Conservation (phyloP, 2,888 invertebrate species). For the Neoscelio sp. region DNA sequence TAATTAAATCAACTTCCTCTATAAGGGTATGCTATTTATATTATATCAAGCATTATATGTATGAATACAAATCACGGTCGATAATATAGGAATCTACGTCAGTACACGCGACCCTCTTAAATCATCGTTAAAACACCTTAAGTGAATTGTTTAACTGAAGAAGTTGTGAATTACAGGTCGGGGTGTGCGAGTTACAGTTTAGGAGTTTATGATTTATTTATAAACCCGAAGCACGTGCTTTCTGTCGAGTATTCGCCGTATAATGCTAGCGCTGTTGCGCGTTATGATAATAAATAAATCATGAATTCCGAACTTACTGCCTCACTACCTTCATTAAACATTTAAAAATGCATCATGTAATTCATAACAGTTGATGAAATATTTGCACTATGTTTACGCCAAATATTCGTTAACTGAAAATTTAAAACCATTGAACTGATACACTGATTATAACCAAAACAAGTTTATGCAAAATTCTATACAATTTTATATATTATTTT, state of each 20-base stretch:
- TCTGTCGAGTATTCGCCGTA: constrained; percentile 37
- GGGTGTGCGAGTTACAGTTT: constrained; percentile 50
- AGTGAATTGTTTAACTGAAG: constrained; percentile 20
- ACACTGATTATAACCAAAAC: too few relatives aligned
- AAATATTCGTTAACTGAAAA: constrained; percentile 1
- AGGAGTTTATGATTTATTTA: constrained; percentile 60
- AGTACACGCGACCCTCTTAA: too few relatives aligned
- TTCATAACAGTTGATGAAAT: constrained; percentile 32
- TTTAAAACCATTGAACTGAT: constrained; percentile 19
- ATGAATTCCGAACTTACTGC: constrained; percentile 45
- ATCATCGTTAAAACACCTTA: constrained; percentile 17
- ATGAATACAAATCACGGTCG: too few relatives aligned
- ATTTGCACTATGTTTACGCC: constrained; percentile 12
- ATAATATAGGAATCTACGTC: too few relatives aligned
- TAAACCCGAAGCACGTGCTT: constrained; percentile 33
- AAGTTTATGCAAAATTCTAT: too few relatives aligned
- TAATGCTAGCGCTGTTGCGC: constrained; percentile 56
- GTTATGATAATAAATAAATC: constrained; percentile 56
- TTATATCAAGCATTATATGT: too few relatives aligned
- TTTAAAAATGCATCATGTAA: constrained; percentile 38
- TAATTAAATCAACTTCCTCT: too few relatives aligned
- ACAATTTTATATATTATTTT: too few relatives aligned
- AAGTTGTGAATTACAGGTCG: constrained; percentile 36
- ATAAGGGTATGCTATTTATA: too few relatives aligned
- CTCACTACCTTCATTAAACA: constrained; percentile 46